Evolutionary conservation across 2,113 vertebrate species (phyloP).

Genomic region (Poeciliopsis occidentalis): DNA sequence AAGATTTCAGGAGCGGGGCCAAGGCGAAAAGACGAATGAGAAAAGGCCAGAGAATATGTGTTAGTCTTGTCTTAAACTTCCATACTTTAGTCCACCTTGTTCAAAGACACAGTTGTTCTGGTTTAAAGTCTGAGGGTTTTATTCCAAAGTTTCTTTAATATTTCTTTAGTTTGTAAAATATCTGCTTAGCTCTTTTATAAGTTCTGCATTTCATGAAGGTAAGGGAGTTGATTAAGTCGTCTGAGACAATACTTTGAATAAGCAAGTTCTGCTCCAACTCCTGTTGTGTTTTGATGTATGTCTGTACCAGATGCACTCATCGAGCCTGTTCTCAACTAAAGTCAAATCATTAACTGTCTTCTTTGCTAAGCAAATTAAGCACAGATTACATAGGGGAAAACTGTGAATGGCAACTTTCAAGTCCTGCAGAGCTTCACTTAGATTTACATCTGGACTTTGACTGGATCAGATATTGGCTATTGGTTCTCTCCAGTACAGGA

Average conservation of each 20-base stretch:
- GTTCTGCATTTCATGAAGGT: too few relatives aligned
- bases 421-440: not conserved
- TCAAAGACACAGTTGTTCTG: slow-evolving; percentile 3
- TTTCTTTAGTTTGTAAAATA: not conserved
- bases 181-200: not conserved
- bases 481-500: too few relatives aligned
- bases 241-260: too few relatives aligned
- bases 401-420: not conserved
- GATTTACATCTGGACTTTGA: not conserved
- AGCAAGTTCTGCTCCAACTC: too few relatives aligned
- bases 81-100: slow-evolving; percentile 26
- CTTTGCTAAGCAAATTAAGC: too few relatives aligned
- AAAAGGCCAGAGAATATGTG: not conserved
- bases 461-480: not conserved
- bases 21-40: slow-evolving; percentile 6
- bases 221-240: too few relatives aligned
- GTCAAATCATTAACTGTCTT: too few relatives aligned
- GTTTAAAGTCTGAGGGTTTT: slow-evolving; percentile 10
- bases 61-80: slow-evolving; percentile 26
- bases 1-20: slow-evolving; percentile 16
- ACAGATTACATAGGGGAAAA: too few relatives aligned
- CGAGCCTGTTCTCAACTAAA: too few relatives aligned
- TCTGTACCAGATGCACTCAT: too few relatives aligned
- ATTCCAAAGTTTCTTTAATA: not conserved
- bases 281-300: too few relatives aligned